Evolutionary conservation across 2,888 invertebrate genomes (phyloP), one percentile per base, ranked within the genome.

Genomic region (Lithophane socia): DNA sequence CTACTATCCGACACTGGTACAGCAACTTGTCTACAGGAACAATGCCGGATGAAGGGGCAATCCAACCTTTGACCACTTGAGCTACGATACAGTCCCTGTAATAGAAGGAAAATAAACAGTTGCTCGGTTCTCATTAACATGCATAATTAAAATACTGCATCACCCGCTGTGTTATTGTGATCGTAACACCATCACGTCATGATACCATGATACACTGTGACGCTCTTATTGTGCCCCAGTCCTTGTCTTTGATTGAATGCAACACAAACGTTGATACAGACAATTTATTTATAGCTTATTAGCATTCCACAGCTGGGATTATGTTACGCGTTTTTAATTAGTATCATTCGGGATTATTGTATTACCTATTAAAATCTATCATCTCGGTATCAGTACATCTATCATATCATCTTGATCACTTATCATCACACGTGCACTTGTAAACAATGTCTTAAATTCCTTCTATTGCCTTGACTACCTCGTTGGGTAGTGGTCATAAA

Each of bases 311-410:
- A 5, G 16, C 18, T 44, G 7, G 67, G 68, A 76, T 79, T 37
- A 61, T 56, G 54, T 77, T 82, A 65, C 78, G 13, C 18, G 13
- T 68, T 67, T 74, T 64, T 76, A 76, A 79, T 79, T 82, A 61
- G 18, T 58, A 44, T 52, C 56, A 79, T 82, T 77, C 52, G 42
- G 82, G 13, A 76, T 68, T 75, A 75, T 79, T 79, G 42, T 63
- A 16, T 56, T 63, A 24, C 68, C 49, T 64, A 68, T 67, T 66
- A 13, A 44, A 68, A 75, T 82, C 2, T 24, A 58, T 68, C 37
- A n/a, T 65, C 52, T 5, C 0, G 37, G 24, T 47, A 13, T 61
- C 29, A 24, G 29, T 66, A 52, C 2, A 79, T 66, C n/a, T 80
- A 56, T 47, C 21, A 70, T 63, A 16, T 79, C 18, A 71, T 71